These are phyloP conservation scores for Deilephila elpenor DNA, from an alignment of 2,888 invertebrate genomes.

Conservation along the genomic window DNA sequence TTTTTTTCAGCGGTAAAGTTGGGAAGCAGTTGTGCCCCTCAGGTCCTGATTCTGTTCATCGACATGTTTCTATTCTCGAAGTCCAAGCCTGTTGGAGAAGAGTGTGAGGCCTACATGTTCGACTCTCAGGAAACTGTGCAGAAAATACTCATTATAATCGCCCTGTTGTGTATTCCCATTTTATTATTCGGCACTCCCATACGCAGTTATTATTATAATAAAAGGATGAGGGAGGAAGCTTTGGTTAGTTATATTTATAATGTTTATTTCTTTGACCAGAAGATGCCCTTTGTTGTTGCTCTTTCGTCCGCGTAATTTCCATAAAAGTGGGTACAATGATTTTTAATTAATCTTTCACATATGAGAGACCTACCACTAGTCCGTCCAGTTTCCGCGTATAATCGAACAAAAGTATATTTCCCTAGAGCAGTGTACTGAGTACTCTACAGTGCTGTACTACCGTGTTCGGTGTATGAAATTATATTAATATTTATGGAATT, in stretches of 20 bases:
- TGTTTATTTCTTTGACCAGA: too few species aligned
- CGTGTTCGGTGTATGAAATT: too few species aligned
- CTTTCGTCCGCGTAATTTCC: too few species aligned
- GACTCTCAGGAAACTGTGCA: conserved; percentile 83
- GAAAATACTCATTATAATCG: conserved; percentile 81
- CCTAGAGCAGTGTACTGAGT: too few species aligned
- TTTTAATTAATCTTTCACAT: too few species aligned
- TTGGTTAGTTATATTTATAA: conserved; percentile 43
- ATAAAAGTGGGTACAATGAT: too few species aligned
- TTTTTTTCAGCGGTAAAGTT: conserved; percentile 47
- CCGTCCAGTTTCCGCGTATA: too few species aligned
- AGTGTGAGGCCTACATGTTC: conserved; percentile 86
- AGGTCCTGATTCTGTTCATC: conserved; percentile 90
- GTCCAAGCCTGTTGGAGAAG: conserved; percentile 50
- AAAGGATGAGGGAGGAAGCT: conserved; percentile 43
- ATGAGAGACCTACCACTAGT: too few species aligned
- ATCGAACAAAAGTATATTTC: too few species aligned
- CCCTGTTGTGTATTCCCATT: conserved; percentile 88
- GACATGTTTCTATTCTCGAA: conserved; percentile 88
- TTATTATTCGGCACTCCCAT: conserved; percentile 91
- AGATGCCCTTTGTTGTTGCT: too few species aligned
- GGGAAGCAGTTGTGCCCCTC: conserved; percentile 87
- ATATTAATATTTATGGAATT: too few species aligned
- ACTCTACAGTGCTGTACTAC: too few species aligned
- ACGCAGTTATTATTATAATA: conserved; percentile 59